Base-by-base conservation (phyloP, 2,797 vertebrate species). In the Remorina albescens region DNA sequence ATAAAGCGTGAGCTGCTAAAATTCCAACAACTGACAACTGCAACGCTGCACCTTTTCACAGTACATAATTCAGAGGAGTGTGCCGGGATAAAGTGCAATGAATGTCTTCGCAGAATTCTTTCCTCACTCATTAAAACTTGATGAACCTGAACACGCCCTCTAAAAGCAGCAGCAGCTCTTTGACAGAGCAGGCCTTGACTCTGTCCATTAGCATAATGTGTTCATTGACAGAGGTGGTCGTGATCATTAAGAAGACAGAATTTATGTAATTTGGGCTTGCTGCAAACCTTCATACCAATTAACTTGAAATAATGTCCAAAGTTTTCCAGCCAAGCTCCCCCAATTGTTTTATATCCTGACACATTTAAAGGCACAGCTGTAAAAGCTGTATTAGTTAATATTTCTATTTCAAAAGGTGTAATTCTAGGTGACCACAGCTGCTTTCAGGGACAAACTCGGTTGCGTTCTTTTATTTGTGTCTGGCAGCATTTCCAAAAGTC, bases 91-190 rank as follows among this genome's bases (percentile, higher is more conserved):
- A 79, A 86, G 80, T 67, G 64, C 74, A 84, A 85, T 67, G 82
- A 36, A 66, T 46, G 81, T 84, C 87, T 83, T 77, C 47, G 71
- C 73, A 58, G 81, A 86, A 84, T 89, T 81, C 83, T 90, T 86
- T 80, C 67, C 42, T 19, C 53, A 69, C 87, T 91, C 90, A 90
- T 93, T 92, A 92, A 92, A 92, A 85, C 83, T 87, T 88, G 86
- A 92, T 89, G 84, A 89, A 88, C 76, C 80, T 78, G 76, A 87
- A 90, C 85, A 84, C 85, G 88, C 82, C 77, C 74, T 86, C 74
- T 90, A 85, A 91, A 88, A 89, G 85, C 87, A 86, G 84, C 74
- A 41, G 79, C 59, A 32, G 77, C 78, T 82, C 74, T 89, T 46
- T 80, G 85, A 86, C 82, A 62, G 79, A 78, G 60, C 57, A 9